Evolutionary conservation across 2,113 vertebrate species (phyloP), one percentile per base, ranked within the genome.

Genomic region (Mungos mungo): DNA sequence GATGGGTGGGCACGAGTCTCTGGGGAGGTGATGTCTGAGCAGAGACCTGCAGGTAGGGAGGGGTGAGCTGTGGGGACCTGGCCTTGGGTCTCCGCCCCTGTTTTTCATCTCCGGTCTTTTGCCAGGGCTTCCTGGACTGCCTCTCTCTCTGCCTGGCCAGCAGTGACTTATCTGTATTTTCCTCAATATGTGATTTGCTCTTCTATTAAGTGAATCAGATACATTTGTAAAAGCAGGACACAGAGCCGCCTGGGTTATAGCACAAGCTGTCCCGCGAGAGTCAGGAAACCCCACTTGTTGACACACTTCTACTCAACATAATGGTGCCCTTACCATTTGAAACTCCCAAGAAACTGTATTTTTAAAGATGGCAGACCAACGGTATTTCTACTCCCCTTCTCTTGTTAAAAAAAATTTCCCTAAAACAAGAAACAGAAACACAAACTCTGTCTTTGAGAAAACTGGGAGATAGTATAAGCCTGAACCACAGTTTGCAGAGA

Each of bases 371-470:
- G n/a, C 2, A 15, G 19, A 41, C 68, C 54, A 72, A 81, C 83
- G 50, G 41, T 77, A 74, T 66, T 38, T 60, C 63, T 79, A 25
- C 16, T 71, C 27, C 41, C 8, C 2, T 60, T 80, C 47, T 90
- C 35, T 84, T 60, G 41, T 66, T 92, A 54, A 54, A 54, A 45
- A 65, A 23, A 69, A 8, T 14, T 41, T 88, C 47, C 80, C 27
- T 12, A 6, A 88, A 96, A 79, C 27, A 63, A 84, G 50, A 94
- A 93, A 47, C 45, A 76, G n/a, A 87, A 96, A 88, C 5, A 33
- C 54, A 92, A 92, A 68, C 10, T 87, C 41, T n/a, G 35, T 63
- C 50, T 86, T 54, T 54, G 47, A 92, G 90, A 88, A 89, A 91
- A 54, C 29, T 41, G 21, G 41, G 41, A 57, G 72, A 54, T 1